Evolutionary conservation across 2,113 vertebrate genomes (phyloP).

Genomic region (Sturnus vulgaris): DNA sequence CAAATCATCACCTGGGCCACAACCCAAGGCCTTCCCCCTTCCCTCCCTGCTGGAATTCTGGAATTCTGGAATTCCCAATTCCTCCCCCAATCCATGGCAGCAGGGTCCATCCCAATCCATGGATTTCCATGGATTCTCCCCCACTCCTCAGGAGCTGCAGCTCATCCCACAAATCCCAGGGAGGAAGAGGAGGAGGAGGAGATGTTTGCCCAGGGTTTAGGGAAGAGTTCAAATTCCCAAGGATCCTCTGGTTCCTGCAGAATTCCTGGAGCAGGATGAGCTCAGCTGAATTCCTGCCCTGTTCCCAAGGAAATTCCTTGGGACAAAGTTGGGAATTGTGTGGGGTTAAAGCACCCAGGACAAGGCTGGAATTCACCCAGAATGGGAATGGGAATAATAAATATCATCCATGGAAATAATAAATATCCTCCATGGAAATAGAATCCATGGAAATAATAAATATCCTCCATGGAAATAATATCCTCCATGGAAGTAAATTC

Average conservation of each 20-base stretch:
- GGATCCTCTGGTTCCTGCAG: neutral
- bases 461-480: too few relatives aligned
- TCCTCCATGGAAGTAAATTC: too few relatives aligned
- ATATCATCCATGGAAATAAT: too few relatives aligned
- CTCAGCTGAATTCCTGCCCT: constrained; percentile 69
- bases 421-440: too few relatives aligned
- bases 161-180: neutral
- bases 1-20: neutral
- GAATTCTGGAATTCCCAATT: neutral
- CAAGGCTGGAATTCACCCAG: neutral
- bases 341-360: neutral
- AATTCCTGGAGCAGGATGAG: neutral
- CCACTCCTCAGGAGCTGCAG: neutral
- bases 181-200: neutral
- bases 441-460: too few relatives aligned
- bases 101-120: neutral
- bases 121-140: neutral
- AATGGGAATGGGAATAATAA: neutral
- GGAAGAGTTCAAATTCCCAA: constrained; percentile 57
- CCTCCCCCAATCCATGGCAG: neutral
- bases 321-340: constrained; percentile 28
- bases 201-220: neutral
- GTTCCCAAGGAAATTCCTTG: constrained; percentile 52
- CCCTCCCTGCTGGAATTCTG: accelerated
- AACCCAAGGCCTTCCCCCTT: too few relatives aligned